Evolutionary conservation across 2,888 invertebrate genomes (phyloP).

Genomic region (Acleris literana): DNA sequence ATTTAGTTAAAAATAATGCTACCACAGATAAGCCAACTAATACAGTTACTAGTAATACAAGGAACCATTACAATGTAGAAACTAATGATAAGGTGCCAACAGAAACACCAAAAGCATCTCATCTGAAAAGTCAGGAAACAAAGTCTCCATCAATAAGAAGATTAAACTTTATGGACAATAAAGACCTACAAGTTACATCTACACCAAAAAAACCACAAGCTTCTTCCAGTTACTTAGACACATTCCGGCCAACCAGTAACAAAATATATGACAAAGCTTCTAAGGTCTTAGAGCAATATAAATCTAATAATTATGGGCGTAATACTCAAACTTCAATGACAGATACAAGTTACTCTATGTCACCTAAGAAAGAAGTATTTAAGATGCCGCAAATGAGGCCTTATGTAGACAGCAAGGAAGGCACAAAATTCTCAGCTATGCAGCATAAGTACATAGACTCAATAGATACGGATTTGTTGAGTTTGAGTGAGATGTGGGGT

Average conservation of each 20-base stretch:
- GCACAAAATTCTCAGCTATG: conserved; percentile 48
- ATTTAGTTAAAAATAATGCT: conserved; percentile 67
- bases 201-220: conserved; percentile 65
- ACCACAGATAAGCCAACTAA: conserved; percentile 44
- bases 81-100: conserved; percentile 27
- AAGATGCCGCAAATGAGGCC: conserved; percentile 75
- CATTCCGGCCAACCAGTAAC: conserved; percentile 70
- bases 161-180: conserved; percentile 66
- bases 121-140: conserved; percentile 42
- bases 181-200: conserved; percentile 73
- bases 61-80: conserved; percentile 43
- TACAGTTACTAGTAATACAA: conserved; percentile 45
- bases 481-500: conserved; percentile 87
- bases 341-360: conserved; percentile 54
- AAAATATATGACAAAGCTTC: conserved; percentile 74
- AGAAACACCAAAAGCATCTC: conserved; percentile 24
- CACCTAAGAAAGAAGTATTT: conserved; percentile 65
- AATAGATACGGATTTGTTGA: conserved; percentile 75
- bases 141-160: conserved; percentile 65
- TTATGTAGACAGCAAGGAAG: conserved; percentile 59
- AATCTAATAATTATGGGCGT: conserved; percentile 59
- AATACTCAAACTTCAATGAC: conserved; percentile 53
- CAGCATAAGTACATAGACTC: conserved; percentile 64
- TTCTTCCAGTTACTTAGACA: conserved; percentile 50
- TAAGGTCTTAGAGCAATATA: conserved; percentile 74